Evolutionary conservation across 2,797 vertebrate species (phyloP), one percentile per base, ranked within the genome.

Genomic region (Bufotes viridis): DNA sequence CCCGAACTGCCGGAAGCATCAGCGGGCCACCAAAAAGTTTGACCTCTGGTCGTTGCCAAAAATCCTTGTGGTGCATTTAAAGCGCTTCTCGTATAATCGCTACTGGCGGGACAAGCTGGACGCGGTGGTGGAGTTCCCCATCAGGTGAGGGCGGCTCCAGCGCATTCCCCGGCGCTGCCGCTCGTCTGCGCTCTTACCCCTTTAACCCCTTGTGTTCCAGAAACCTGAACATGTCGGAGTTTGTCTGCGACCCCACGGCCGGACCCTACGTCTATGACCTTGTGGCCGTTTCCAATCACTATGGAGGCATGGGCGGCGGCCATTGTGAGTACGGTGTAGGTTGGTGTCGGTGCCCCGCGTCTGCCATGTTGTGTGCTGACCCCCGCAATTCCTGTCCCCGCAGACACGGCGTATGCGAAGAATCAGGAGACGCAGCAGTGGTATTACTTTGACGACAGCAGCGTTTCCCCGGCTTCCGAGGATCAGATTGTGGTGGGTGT

Each of bases 401-500:
- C 90, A 97, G 97, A 97, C 92, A 97, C 97, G 61, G 97, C 96
- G 81, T 97, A 97, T 65, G 96, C 97, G 20, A 91, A 91, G 89
- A 97, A 97, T 94, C 97, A 97, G 91, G 97, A 97, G 83, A 96
- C 95, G 0, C 95, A 94, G 18, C 96, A 96, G 90, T 97, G 97
- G 97, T 97, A 96, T 93, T 96, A 97, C 92, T 97, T 97, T 61
- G 97, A 98, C 24, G 97, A 98, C 93, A 97, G 94, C 93, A 97
- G 96, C 14, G 96, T 98, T 90, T 97, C 96, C 0, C 93, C 93
- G 51, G 96, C 96, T 83, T 92, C 90, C 0, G 96, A 97, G 91
- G 95, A 96, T 87, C 95, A 97, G 92, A 96, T 97, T 75, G 93
- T 97, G 96, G 97, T 98, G 69, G 92, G 87, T 34, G 29, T 67